Evolutionary conservation across 2,797 vertebrate species (phyloP), one percentile per base, ranked within the genome.

Genomic region (Cyclopterus lumpus): DNA sequence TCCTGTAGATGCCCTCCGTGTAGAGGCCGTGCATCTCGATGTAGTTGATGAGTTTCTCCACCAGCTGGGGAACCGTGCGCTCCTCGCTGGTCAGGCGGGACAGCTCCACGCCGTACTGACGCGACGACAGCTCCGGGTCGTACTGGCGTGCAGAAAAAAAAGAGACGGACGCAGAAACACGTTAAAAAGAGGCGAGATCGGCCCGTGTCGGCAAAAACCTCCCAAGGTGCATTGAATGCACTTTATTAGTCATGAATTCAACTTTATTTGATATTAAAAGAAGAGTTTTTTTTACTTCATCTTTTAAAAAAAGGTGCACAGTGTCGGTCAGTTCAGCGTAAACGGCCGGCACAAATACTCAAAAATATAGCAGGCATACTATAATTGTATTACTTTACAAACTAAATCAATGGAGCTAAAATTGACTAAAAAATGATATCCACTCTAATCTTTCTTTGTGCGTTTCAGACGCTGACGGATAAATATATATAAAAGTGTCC

Each of bases 1-100:
- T 99, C 80, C 97, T 95, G 91, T 98, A 99, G 91, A 99, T 99
- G 51, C 97, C 97, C 90, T 99, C 97, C 0, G 97, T 98, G 93
- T 99, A 99, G 22, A 99, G 94, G 77, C 97, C 97, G 0, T 99
- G 97, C 96, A 99, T 99, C 91, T 99, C 97, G 0, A 99, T 98
- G 91, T 99, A 99, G 92, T 96, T 98, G 92, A 97, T 98, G 66
- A 99, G 97, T 59, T 99, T 99, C 93, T 99, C 97, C 72, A 97
- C 96, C 76, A 99, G 94, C 79, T 96, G 90, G 0, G 97, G 97
- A 79, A 99, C 97, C 0, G 95, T 91, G 40, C 96, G 92, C 85
- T 98, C 97, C 85, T 98, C 97, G 0, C 93, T 97, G 86, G 96
- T 98, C 84, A 99, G 93, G 55, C 97, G 96, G 3, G 96, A 96